Conservation (phyloP, 2,113 vertebrate species). For the Sclerurus mexicanus region DNA sequence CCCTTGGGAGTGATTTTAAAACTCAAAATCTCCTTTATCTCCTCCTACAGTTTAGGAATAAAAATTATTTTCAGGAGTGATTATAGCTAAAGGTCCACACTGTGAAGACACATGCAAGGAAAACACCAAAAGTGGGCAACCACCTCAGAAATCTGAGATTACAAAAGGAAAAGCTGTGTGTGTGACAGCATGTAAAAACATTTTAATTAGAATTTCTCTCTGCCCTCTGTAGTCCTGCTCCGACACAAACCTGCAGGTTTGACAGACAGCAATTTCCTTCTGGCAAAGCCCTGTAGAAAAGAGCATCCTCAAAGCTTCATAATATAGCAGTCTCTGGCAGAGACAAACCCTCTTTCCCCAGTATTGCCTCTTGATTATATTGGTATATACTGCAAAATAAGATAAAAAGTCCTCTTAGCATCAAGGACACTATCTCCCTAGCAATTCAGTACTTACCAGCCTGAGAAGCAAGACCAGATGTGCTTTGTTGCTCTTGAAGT, state of each 20-base stretch:
- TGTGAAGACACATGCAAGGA: not conserved
- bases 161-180: not conserved
- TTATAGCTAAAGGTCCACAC: not conserved
- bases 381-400: not conserved
- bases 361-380: not conserved
- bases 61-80: not conserved
- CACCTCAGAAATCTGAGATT: not conserved
- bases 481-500: conserved; percentile 18
- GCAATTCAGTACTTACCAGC: conserved; percentile 9
- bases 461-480: conserved; percentile 33
- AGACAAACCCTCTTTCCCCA: not conserved
- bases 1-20: not conserved
- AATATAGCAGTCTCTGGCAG: not conserved
- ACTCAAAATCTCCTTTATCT: not conserved
- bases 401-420: conserved; percentile 8
- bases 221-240: not conserved
- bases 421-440: conserved; percentile 21
- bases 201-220: not conserved
- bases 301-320: not conserved
- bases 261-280: not conserved
- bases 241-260: not conserved
- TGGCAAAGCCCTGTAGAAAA: not conserved
- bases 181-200: rapidly evolving
- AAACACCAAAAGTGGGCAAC: not conserved
- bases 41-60: not conserved